Base-by-base conservation (phyloP, 2,888 invertebrate genomes). In the Drosophila meridiana region DNA sequence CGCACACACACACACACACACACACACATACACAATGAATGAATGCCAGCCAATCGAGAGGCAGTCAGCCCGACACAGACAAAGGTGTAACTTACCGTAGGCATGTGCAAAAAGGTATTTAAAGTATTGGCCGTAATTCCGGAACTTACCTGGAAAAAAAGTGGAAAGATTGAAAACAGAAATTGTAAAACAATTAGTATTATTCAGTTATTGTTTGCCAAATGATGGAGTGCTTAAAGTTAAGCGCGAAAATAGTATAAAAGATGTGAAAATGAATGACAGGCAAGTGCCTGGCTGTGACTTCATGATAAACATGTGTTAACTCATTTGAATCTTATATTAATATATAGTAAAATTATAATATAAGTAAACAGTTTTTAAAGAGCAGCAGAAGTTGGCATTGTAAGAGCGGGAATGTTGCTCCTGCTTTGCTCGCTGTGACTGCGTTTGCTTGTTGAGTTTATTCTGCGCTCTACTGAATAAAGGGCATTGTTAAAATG, bases 111-210 rank as follows among this genome's bases (percentile, higher is more conserved):
- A 77, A 74, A 52, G 40, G 69, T 64, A 71, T 71, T 80, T 75
- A 68, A 79, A 67, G 68, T 47, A 68, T 69, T 52, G 32, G 11
- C 42, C 20, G 26, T 40, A 36, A 42, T 69, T 38, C 60, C 30
- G 20, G 4, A 63, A 87, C 84, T 83, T 82, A 85, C 84, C 78
- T 83, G 70, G 6, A 84, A 87, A 26, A 65, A 69, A 57, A 72
- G 6, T 56, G 56, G 9, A 1, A 11, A 45, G 65, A 36, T 47
- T 48, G 13, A 64, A 4, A 53, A 13, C 58, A 75, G 50, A 66
- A 60, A 50, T 58, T 55, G 11, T 52, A 48, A 47, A 42, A n/a
- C 26, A 67, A 75, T 65, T 55, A 59, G 42, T 52, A 43, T 2
- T 26, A 42, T 48, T 47, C 48, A 28, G 43, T 58, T 34, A 32